phyloP scores from a whole-genome alignment of 2,797 vertebrate genomes.

The Sebastes nivosus region DNA sequence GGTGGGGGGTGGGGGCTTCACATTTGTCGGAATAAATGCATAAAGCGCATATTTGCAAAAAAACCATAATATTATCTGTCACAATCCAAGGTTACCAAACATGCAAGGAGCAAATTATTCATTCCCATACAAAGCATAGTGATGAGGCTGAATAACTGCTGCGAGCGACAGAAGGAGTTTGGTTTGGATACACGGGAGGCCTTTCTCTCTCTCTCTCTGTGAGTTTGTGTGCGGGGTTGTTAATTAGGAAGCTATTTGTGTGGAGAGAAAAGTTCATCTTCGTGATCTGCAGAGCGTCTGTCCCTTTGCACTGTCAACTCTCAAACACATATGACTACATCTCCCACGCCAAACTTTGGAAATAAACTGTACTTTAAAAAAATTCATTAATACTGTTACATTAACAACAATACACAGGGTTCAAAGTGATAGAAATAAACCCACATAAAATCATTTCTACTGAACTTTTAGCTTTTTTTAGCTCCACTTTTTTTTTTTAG shows the following conservation, averaged over 20 bases:
- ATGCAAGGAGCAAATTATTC: conserved; percentile 58
- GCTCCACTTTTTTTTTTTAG: neutral
- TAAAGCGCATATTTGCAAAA: conserved; percentile 37
- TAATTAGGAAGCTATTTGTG: conserved; percentile 42
- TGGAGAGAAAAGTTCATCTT: conserved; percentile 10
- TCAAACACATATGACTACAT: neutral
- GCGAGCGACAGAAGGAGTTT: conserved; percentile 38
- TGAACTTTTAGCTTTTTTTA: neutral
- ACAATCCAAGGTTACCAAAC: conserved; percentile 73
- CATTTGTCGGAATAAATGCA: conserved; percentile 72
- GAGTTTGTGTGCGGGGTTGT: conserved; percentile 4
- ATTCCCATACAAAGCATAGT: conserved; percentile 44
- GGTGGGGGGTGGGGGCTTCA: neutral
- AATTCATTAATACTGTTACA: neutral
- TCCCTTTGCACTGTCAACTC: neutral
- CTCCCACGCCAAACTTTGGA: neutral
- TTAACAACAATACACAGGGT: neutral
- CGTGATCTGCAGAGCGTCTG: neutral
- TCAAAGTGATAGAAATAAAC: neutral
- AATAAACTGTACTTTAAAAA: neutral
- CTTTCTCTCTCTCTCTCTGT: neutral
- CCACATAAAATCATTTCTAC: neutral
- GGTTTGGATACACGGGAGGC: conserved; percentile 28
- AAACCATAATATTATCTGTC: conserved; percentile 62
- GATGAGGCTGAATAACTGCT: conserved; percentile 55